phyloP scores from a whole-genome alignment of 2,797 vertebrate genomes.

The Calcarius lapponicus region DNA sequence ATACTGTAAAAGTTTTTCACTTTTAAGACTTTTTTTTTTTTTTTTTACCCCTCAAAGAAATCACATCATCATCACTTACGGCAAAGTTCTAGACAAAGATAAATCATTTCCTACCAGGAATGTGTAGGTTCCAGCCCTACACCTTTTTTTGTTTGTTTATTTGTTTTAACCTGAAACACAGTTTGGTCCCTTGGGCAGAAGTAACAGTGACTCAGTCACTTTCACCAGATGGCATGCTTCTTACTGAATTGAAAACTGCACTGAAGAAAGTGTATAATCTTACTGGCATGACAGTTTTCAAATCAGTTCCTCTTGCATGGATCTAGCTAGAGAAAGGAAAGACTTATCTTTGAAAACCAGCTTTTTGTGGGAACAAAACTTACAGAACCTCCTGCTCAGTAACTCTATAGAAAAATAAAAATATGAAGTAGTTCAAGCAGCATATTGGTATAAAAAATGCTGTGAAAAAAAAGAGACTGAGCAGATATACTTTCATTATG shows the following conservation, averaged over 20 bases:
- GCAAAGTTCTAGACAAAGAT: not conserved
- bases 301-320: not conserved
- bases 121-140: not conserved
- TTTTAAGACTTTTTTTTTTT: not conserved
- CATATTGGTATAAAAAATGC: not conserved
- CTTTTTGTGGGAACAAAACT: not conserved
- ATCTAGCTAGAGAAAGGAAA: not conserved
- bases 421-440: not conserved
- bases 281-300: not conserved
- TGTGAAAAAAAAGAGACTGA: not conserved
- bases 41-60: not conserved
- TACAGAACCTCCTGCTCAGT: not conserved
- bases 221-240: constrained; percentile 28
- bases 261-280: constrained; percentile 21
- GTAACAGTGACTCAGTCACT: constrained; percentile 21
- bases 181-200: not conserved
- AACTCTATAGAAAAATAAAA: constrained; percentile 6
- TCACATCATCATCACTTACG: not conserved
- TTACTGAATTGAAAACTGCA: not conserved
- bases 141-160: not conserved
- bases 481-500: not conserved
- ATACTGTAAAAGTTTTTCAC: not conserved
- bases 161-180: not conserved
- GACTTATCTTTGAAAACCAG: not conserved
- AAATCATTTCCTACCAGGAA: not conserved